Conservation (phyloP, 2,113 vertebrate species). For the Xenopus tropicalis region UCB_Xtro_10.0 CM004447.2:108232001-108232500, state of each 20-base stretch:
- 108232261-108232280: slow-evolving; percentile 30
- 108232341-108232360: slow-evolving; percentile 36
- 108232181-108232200: too few species aligned
- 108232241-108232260: slow-evolving; percentile 17
- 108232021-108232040: too few species aligned
- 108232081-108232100: too few species aligned
- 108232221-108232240: too few species aligned
- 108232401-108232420: slow-evolving; percentile 38
- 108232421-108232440: slow-evolving; percentile 40
- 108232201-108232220: too few species aligned
- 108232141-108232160: too few species aligned
- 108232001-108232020: too few species aligned
- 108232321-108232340: slow-evolving; percentile 20
- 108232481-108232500: slow-evolving; percentile 34
- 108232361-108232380: slow-evolving; percentile 39
- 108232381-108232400: slow-evolving; percentile 43
- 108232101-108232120: too few species aligned
- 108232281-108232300: slow-evolving; percentile 32
- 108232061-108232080: too few species aligned
- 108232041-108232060: too few species aligned
- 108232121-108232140: too few species aligned
- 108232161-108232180: too few species aligned
- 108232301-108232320: slow-evolving; percentile 16
- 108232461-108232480: slow-evolving; percentile 39
- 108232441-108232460: slow-evolving; percentile 40